These are phyloP conservation scores for Alca torda DNA, from an alignment of 2,797 vertebrate genomes.

Conservation along the genomic window DNA sequence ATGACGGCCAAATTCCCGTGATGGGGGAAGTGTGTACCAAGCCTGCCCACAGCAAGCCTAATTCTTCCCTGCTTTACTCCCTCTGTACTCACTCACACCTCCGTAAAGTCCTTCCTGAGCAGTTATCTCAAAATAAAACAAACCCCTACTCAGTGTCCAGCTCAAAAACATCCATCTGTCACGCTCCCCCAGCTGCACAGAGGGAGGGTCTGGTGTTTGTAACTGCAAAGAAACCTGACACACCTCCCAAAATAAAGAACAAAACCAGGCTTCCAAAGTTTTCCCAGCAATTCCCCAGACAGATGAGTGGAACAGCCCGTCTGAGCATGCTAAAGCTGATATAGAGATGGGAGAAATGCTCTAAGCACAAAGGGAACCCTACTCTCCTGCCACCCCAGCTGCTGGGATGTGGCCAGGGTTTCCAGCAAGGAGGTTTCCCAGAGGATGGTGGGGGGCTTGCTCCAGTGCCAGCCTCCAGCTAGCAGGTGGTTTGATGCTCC, in stretches of 20 bases:
- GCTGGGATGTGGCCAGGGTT: not conserved
- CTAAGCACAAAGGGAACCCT: not conserved
- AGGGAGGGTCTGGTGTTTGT: not conserved
- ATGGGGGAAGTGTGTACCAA: not conserved
- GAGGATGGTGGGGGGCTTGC: accelerated
- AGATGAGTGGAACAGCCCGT: not conserved
- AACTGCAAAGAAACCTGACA: not conserved
- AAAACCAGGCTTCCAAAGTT: not conserved
- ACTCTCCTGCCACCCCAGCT: not conserved
- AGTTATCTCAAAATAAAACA: constrained; percentile 22
- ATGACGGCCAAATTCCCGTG: not conserved
- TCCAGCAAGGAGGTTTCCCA: not conserved
- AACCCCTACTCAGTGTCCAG: not conserved
- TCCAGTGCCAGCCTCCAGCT: not conserved
- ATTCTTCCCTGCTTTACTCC: not conserved
- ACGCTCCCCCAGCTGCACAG: not conserved
- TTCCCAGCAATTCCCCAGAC: not conserved
- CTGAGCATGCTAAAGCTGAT: not conserved
- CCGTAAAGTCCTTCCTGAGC: not conserved
- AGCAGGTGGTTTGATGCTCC: not conserved
- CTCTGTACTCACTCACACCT: not conserved
- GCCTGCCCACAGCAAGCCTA: not conserved
- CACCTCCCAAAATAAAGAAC: not conserved
- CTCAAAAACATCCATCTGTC: not conserved
- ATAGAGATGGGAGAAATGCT: not conserved